Percentiles rank a stretch among this genome's conserved stretches.
Conservation (phyloP, 2,888 invertebrate genomes). For the Saturnia japonica region DNA sequence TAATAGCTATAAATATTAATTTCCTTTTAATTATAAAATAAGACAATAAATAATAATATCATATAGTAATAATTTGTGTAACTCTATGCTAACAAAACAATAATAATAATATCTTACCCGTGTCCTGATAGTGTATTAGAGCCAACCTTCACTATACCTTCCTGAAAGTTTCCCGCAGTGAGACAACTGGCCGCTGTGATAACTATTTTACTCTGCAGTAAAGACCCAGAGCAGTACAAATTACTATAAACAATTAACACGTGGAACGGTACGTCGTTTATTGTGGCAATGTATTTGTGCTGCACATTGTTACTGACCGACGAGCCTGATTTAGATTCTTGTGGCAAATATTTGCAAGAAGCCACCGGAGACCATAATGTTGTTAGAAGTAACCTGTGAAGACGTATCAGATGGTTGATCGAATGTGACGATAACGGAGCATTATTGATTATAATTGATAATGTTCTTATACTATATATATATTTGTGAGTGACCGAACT, state of each 20-base stretch:
- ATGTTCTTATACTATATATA: no score
- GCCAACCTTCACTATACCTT: slow-evolving; percentile 58
- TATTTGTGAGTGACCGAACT: no score
- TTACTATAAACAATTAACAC: slow-evolving; percentile 55
- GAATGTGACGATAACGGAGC: background rate
- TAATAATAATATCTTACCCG: slow-evolving; percentile 39
- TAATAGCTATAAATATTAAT: no score
- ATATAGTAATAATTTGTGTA: no score
- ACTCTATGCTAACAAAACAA: no score
- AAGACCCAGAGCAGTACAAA: slow-evolving; percentile 62
- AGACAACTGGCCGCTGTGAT: slow-evolving; percentile 66
- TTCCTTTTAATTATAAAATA: no score
- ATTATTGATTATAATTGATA: no score
- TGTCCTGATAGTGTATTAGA: slow-evolving; percentile 43
- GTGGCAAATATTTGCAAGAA: slow-evolving; percentile 22
- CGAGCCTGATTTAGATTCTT: background rate
- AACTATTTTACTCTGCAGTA: slow-evolving; percentile 57
- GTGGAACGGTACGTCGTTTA: slow-evolving; percentile 52
- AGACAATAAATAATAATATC: no score
- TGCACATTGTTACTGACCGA: slow-evolving; percentile 14
- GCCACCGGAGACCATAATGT: slow-evolving; percentile 5
- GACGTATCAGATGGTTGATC: background rate
- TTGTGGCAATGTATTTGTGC: slow-evolving; percentile 29
- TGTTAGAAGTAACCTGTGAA: slow-evolving; percentile 19
- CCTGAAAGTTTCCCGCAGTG: slow-evolving; percentile 28